Evolutionary conservation across 1,140 invertebrate species (phyloP).

Genomic region (Cyclina sinensis): DNA sequence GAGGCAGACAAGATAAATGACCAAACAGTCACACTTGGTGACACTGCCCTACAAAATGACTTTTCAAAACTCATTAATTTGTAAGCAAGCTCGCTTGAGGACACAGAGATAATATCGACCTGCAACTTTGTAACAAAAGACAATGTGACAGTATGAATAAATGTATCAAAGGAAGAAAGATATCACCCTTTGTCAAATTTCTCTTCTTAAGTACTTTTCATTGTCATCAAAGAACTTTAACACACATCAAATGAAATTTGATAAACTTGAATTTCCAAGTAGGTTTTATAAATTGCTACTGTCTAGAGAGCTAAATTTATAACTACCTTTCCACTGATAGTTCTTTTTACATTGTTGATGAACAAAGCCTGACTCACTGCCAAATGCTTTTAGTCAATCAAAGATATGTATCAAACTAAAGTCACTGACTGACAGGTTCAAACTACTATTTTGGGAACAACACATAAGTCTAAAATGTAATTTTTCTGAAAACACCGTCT

Average conservation of each 20-base stretch:
- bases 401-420: too few relatives aligned
- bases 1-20: not conserved
- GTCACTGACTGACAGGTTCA: too few relatives aligned
- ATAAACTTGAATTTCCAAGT: slow-evolving; percentile 8
- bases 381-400: too few relatives aligned
- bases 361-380: too few relatives aligned
- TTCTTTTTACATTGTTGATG: too few relatives aligned
- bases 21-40: not conserved
- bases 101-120: slow-evolving; percentile 11
- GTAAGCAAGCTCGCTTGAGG: slow-evolving; percentile 13
- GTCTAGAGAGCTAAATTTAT: too few relatives aligned
- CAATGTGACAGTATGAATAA: not conserved
- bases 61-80: slow-evolving; percentile 36
- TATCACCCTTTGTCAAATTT: slow-evolving; percentile 12
- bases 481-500: too few relatives aligned
- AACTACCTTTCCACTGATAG: too few relatives aligned
- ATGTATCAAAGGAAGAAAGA: not conserved
- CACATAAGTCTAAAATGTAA: too few relatives aligned
- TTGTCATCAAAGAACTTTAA: slow-evolving; percentile 12
- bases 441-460: too few relatives aligned
- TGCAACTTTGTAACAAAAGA: not conserved
- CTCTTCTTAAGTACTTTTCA: not conserved
- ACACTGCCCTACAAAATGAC: slow-evolving; percentile 28
- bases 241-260: slow-evolving; percentile 19
- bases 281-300: slow-evolving; percentile 18